Evolutionary conservation across 1,140 invertebrate species (phyloP).

Genomic region (Danaus melanippus): DNA sequence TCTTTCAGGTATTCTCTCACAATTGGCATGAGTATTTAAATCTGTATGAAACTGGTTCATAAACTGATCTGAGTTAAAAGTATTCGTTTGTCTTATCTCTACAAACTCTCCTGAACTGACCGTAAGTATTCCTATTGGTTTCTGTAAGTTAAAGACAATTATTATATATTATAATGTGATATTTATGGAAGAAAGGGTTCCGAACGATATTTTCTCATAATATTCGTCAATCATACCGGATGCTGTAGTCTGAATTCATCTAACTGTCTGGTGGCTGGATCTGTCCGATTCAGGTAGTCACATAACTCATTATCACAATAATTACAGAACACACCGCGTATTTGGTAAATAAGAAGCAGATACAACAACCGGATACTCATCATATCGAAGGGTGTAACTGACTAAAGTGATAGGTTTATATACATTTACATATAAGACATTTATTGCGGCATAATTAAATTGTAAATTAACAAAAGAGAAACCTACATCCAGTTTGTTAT

Average conservation of each 20-base stretch:
- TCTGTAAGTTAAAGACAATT: slow-evolving; percentile 32
- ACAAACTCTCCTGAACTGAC: slow-evolving; percentile 82
- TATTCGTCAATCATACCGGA: slow-evolving; percentile 9
- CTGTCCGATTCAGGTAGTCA: slow-evolving; percentile 18
- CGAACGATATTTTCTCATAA: neutral
- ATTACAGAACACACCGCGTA: no score
- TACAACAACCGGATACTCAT: no score
- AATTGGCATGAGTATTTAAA: slow-evolving; percentile 64
- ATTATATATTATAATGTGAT: neutral
- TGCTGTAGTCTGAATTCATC: slow-evolving; percentile 19
- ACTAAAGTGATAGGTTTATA: no score
- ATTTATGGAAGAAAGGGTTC: slow-evolving; percentile 1
- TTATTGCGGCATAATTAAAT: no score
- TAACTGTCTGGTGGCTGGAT: slow-evolving; percentile 16
- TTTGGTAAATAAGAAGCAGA: no score
- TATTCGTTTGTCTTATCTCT: slow-evolving; percentile 77
- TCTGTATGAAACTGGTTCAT: slow-evolving; percentile 88
- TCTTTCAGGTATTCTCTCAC: slow-evolving; percentile 89
- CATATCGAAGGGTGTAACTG: no score
- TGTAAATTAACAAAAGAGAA: no score
- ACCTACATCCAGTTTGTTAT: no score
- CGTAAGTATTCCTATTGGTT: slow-evolving; percentile 70
- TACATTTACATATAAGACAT: no score
- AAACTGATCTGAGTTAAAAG: slow-evolving; percentile 67
- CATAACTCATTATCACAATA: slow-evolving; percentile 9